Evolutionary conservation across 2,113 vertebrate species (phyloP).

Genomic region (Gymnorhina tibicen): DNA sequence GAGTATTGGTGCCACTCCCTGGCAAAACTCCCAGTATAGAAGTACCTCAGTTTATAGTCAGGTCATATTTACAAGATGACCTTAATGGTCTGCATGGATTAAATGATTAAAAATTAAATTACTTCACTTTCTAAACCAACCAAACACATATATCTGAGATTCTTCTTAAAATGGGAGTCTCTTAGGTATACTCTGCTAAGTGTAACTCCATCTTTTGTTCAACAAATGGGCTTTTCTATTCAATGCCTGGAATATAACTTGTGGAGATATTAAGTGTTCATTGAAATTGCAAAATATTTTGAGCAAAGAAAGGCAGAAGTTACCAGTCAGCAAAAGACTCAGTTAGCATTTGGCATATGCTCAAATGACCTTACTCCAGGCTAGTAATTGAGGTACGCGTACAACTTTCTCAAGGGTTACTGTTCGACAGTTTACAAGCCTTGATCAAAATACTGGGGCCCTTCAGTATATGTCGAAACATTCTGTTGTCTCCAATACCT

Average conservation of each 20-base stretch:
- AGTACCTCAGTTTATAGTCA: neutral
- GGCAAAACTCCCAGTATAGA: neutral
- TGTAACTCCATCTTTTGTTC: neutral
- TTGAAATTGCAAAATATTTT: neutral
- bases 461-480: neutral
- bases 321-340: neutral
- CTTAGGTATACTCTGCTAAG: neutral
- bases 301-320: neutral
- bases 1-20: accelerated
- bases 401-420: neutral
- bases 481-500: neutral
- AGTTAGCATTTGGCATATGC: neutral
- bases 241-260: neutral
- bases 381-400: neutral
- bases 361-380: neutral
- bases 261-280: neutral
- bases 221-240: neutral
- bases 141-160: neutral
- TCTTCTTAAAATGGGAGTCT: neutral
- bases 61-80: neutral
- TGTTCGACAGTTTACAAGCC: neutral
- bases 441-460: neutral
- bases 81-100: neutral
- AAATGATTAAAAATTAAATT: neutral
- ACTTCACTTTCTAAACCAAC: neutral